Conservation (phyloP, 2,888 invertebrate genomes). For the Plebejus argus region DNA sequence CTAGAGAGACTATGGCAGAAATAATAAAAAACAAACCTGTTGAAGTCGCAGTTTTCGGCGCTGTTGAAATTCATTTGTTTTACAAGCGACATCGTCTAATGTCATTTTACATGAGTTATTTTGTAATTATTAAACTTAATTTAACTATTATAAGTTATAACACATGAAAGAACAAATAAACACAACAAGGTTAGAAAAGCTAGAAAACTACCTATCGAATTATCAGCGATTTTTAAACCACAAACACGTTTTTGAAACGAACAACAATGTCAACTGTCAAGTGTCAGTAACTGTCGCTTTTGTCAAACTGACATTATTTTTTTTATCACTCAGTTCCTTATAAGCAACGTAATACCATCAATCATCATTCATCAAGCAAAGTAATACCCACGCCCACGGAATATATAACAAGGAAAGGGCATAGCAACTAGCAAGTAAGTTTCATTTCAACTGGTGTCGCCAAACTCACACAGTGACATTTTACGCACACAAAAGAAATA, state of each 20-base stretch:
- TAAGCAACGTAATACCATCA: too few species aligned
- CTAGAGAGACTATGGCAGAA: constrained; percentile 27
- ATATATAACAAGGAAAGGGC: too few species aligned
- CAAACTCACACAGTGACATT: too few species aligned
- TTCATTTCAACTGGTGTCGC: too few species aligned
- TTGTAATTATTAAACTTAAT: not conserved
- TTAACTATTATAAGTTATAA: constrained; percentile 4
- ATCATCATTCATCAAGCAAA: too few species aligned
- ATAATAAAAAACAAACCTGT: constrained; percentile 58
- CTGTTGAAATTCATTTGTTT: constrained; percentile 76
- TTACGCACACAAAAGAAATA: too few species aligned
- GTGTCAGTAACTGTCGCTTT: constrained; percentile 3
- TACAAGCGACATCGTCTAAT: constrained; percentile 62
- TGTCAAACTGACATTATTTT: not conserved
- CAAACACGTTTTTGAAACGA: constrained; percentile 17
- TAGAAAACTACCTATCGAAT: not conserved
- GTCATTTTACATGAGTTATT: constrained; percentile 58
- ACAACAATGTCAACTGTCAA: constrained; percentile 19
- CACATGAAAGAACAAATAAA: not conserved
- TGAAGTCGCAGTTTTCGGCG: constrained; percentile 73
- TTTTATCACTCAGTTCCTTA: not conserved
- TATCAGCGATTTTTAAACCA: not conserved
- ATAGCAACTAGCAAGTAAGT: too few species aligned
- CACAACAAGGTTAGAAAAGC: not conserved
- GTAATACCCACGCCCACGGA: too few species aligned